phyloP scores from a whole-genome alignment of 2,888 invertebrate species.

The Mesochorus sp. region DNA sequence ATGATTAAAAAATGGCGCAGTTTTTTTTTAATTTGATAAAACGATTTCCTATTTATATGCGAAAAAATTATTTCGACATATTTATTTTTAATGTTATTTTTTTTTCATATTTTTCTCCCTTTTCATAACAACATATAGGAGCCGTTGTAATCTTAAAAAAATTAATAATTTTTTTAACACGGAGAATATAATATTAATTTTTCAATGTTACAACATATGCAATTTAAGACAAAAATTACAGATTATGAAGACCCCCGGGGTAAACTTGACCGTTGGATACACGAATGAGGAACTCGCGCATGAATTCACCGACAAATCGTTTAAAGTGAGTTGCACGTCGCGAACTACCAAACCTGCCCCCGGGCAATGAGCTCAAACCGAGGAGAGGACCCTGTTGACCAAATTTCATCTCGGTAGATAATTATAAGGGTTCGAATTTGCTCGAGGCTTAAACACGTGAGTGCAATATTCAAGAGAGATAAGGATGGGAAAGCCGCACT shows the following conservation, averaged over 20 bases:
- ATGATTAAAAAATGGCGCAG: too few species aligned
- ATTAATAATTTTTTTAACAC: too few species aligned
- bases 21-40: too few species aligned
- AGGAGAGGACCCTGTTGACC: conserved; percentile 72
- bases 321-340: conserved; percentile 74
- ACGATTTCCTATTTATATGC: too few species aligned
- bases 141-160: too few species aligned
- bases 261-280: conserved; percentile 58
- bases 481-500: conserved; percentile 37
- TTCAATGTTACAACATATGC: too few species aligned
- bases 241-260: conserved; percentile 73
- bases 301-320: conserved; percentile 74
- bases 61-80: too few species aligned
- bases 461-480: conserved; percentile 50
- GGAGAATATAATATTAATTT: too few species aligned
- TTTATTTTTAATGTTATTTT: too few species aligned
- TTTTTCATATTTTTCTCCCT: too few species aligned
- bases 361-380: conserved; percentile 51
- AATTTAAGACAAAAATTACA: conserved; percentile 69
- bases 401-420: conserved; percentile 76
- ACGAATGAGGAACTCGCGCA: conserved; percentile 39
- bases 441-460: conserved; percentile 42
- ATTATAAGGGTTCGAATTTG: conserved; percentile 76
- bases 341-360: conserved; percentile 57
- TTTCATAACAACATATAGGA: too few species aligned